Percentiles rank a stretch among this genome's conserved stretches.
These are phyloP conservation scores for Litoditis marina DNA, from an alignment of 2,888 invertebrate species.

Conservation along the genomic window DNA sequence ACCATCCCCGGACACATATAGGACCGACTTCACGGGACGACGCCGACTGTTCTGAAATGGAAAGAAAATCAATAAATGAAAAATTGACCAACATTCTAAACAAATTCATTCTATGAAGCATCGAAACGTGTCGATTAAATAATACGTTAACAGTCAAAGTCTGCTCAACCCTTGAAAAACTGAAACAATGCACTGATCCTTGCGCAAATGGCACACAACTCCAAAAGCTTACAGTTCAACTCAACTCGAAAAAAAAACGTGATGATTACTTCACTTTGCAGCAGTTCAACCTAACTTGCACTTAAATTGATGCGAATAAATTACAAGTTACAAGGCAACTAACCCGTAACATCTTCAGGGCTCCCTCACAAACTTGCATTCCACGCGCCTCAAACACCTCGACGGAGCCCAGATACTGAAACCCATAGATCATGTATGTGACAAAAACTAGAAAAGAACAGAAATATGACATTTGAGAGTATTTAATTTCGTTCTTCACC, in stretches of 20 bases:
- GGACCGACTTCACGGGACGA: constrained; percentile 73
- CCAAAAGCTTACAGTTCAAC: too few relatives aligned
- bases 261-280: neutral
- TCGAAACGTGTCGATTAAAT: neutral
- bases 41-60: constrained; percentile 77
- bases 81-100: neutral
- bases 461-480: neutral
- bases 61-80: constrained; percentile 2
- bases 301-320: too few relatives aligned
- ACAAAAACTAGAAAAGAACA: neutral
- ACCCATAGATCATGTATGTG: constrained; percentile 6
- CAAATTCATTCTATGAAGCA: constrained; percentile 3
- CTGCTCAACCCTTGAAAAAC: too few relatives aligned
- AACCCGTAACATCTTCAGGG: constrained; percentile 90
- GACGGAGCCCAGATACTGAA: constrained; percentile 89
- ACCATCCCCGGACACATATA: constrained; percentile 74
- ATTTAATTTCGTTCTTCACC: too few relatives aligned
- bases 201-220: too few relatives aligned
- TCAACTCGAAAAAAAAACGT: too few relatives aligned
- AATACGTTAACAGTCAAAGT: too few relatives aligned
- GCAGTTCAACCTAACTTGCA: neutral
- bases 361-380: constrained; percentile 99
- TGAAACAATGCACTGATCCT: too few relatives aligned
- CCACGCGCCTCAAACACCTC: constrained; percentile 99
- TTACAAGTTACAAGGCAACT: constrained; percentile 65